These are phyloP conservation scores for Sebastes jordani DNA, from an alignment of 2,797 vertebrate genomes.

Conservation along the genomic window DNA sequence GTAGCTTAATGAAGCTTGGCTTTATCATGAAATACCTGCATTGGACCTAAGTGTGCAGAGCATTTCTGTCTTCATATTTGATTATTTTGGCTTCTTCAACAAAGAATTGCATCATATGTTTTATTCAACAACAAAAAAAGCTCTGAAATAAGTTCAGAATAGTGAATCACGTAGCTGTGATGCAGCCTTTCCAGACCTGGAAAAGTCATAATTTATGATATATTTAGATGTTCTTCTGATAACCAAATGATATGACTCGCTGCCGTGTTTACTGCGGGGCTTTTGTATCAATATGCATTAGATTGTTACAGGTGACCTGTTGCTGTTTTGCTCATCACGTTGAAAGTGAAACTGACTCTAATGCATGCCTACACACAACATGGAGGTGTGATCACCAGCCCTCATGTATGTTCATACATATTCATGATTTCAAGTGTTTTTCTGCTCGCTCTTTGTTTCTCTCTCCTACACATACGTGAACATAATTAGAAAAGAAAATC, in stretches of 20 bases:
- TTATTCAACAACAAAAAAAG: not conserved
- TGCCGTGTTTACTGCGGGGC: not conserved
- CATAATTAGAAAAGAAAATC: conserved; percentile 12
- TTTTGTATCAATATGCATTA: not conserved
- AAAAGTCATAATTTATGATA: not conserved
- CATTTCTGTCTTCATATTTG: not conserved
- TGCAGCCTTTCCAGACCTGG: not conserved
- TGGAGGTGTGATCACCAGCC: not conserved
- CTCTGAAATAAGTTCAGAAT: not conserved
- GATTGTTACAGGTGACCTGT: not conserved
- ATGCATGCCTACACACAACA: not conserved
- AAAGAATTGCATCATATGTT: not conserved
- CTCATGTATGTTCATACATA: conserved; percentile 20
- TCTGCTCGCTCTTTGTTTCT: not conserved
- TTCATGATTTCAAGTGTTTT: not conserved
- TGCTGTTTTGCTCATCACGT: not conserved
- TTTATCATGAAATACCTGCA: not conserved
- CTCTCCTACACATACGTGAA: not conserved
- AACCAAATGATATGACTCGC: not conserved
- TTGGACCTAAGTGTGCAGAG: not conserved
- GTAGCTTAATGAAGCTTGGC: not conserved
- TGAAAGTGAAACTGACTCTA: not conserved
- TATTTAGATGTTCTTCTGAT: not conserved
- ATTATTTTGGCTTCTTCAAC: not conserved
- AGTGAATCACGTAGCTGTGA: not conserved